Evolutionary conservation across 2,888 invertebrate genomes (phyloP), one percentile per base, ranked within the genome.

Genomic region (Campoplex nolae): DNA sequence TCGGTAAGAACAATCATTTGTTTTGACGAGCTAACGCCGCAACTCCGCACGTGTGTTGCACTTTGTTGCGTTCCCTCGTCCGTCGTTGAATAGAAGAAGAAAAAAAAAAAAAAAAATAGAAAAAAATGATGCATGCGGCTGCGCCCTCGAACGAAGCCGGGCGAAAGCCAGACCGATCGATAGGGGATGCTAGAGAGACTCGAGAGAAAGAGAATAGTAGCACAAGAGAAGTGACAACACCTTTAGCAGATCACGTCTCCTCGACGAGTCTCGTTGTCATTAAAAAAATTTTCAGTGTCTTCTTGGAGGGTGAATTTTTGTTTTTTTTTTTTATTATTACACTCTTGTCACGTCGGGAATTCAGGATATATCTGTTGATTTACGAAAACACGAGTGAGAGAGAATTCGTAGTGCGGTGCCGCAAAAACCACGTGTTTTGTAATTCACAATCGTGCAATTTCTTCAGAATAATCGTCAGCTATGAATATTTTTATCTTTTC

Each of bases 91-190:
- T 28, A 56, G 38, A 70, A n/a, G 7, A 16, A 56, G 23, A 23
- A 23, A 0, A 23, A 23, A 23, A 23, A 23, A 23, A 23, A 23
- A 23, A 23, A 0, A 23, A 23, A 23, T 23, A 16, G 48, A 67
- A 51, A 35, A 38, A 54, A 54, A 74, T 32, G 80, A 77, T 70
- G 77, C 79, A 77, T 73, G 84, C 86, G 82, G 23, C 80, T 85
- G 85, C 88, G 85, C 83, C 28, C 56, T 77, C 78, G 71, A 32
- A 28, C 65, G 80, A 83, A 79, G 79, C 74, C 85, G 78, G 80
- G 38, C 71, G 78, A 81, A 42, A 71, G 73, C 76, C 82, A 78
- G 85, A 77, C 88, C 77, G 84, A 86, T 88, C 88, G 88, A 88
- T 88, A 86, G 32, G 86, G 84, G 86, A 86, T 83, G 86, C 83